Base-by-base conservation (phyloP, 2,113 vertebrate species). In the Upupa epops region DNA sequence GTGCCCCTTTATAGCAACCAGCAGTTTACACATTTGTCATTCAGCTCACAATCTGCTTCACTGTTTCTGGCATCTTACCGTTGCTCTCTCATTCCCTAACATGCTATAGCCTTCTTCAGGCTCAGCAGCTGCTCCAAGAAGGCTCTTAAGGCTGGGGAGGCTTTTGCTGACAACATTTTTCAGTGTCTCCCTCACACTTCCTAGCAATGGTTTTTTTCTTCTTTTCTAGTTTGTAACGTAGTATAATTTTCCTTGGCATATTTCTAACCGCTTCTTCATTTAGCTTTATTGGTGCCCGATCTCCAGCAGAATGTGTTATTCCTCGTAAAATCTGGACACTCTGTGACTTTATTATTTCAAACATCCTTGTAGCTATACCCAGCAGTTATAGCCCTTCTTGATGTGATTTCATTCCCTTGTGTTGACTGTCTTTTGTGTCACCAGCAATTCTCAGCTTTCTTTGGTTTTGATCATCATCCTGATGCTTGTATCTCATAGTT, bases 11-110 rank as follows among this genome's bases (percentile, higher is more conserved):
- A 92, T 92, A 92, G 92, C 83, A 93, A 70, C 74, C 63, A 91
- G 78, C 70, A 85, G 82, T 83, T 95, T 89, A 93, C 63, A 72
- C 94, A 80, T 95, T 94, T 92, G 74, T 91, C 91, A 92, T 87
- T 93, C 91, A 85, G 40, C 83, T 95, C 90, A 84, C 90, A 94
- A 90, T 88, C 93, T 96, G 90, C 52, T 84, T 88, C 73, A 14
- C 73, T 82, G 32, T 81, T 90, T 86, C 93, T 95, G 88, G 88
- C 92, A 88, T 77, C 88, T 91, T 85, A 68, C 1, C 1, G 34
- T 89, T 76, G 71, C 78, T 93, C 89, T 92, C 60, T 91, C 90
- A 51, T 86, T 94, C 64, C 72, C 72, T 91, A 80, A 58, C 59
- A 79, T n/a, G 58, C 91, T 86, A 24, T 46, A 91, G 60, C 82